phyloP scores from a whole-genome alignment of 1,140 invertebrate species.

The Lordiphosa clarofinis region DNA sequence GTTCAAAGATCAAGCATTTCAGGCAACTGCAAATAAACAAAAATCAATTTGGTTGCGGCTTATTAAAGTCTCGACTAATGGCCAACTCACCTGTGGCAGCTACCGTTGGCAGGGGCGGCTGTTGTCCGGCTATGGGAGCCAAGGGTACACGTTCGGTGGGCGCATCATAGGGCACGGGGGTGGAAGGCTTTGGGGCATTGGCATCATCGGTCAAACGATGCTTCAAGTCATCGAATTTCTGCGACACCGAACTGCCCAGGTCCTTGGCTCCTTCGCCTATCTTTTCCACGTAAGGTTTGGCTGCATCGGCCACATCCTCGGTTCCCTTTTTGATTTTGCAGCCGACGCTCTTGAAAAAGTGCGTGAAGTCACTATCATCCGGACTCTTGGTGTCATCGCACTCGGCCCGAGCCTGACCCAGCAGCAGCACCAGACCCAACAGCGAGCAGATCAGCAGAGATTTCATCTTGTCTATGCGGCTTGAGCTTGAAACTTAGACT shows the following conservation, averaged over 20 bases:
- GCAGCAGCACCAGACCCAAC: slow-evolving; percentile 38
- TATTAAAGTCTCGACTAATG: too few relatives aligned
- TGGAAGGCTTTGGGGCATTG: slow-evolving; percentile 26
- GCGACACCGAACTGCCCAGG: slow-evolving; percentile 45
- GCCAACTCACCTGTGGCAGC: slow-evolving; percentile 10
- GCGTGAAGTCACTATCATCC: slow-evolving; percentile 59
- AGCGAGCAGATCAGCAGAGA: slow-evolving; percentile 28
- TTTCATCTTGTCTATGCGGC: slow-evolving; percentile 40
- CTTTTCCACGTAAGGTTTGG: slow-evolving; percentile 61
- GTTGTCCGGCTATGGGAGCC: slow-evolving; percentile 50
- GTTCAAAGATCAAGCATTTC: not conserved
- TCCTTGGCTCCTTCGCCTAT: slow-evolving; percentile 65
- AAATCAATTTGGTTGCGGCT: not conserved
- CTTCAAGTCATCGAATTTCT: slow-evolving; percentile 71
- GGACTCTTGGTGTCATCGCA: slow-evolving; percentile 49
- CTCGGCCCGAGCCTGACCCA: slow-evolving; percentile 30
- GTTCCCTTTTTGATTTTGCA: slow-evolving; percentile 65
- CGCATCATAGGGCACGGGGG: slow-evolving; percentile 19
- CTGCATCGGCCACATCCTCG: slow-evolving; percentile 46
- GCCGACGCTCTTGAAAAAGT: slow-evolving; percentile 67
- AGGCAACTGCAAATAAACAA: not conserved
- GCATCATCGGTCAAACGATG: slow-evolving; percentile 63
- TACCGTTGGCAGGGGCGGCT: slow-evolving; percentile 7
- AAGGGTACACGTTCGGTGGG: slow-evolving; percentile 67
- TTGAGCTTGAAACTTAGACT: slow-evolving; percentile 18